These are phyloP conservation scores for Escarpia spicata DNA, from an alignment of 2,888 invertebrate genomes.

Conservation along the genomic window DNA sequence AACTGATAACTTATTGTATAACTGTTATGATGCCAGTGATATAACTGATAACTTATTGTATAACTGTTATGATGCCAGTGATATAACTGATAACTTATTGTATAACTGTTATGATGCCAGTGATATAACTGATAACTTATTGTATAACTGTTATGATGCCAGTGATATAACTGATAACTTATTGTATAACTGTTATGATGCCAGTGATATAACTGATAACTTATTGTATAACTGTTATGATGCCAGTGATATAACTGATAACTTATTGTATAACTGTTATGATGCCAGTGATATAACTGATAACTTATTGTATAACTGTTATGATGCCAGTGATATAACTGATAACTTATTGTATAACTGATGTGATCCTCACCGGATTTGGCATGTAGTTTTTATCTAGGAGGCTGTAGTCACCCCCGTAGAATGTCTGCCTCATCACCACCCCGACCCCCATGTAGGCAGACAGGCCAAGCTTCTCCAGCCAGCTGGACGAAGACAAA, in stretches of 20 bases:
- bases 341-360: neutral
- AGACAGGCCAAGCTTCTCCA: constrained; percentile 32
- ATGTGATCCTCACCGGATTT: constrained; percentile 27
- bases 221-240: neutral
- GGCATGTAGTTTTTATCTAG: constrained; percentile 20
- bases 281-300: neutral
- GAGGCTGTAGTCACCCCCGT: constrained; percentile 27
- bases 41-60: no score
- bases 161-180: neutral
- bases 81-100: no score
- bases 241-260: neutral
- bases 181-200: neutral
- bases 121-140: neutral
- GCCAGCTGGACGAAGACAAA: constrained; percentile 28
- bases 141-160: neutral
- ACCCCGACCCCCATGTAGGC: constrained; percentile 28
- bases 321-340: neutral
- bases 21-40: no score
- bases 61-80: no score
- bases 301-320: neutral
- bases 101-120: no score
- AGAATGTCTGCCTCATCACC: constrained; percentile 34
- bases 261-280: neutral
- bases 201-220: neutral
- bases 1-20: no score